Evolutionary conservation across 92 coral and sea anemone species (phyloP), one percentile per base, ranked within the genome.

Genomic region (Desmophyllum pertusum): DNA sequence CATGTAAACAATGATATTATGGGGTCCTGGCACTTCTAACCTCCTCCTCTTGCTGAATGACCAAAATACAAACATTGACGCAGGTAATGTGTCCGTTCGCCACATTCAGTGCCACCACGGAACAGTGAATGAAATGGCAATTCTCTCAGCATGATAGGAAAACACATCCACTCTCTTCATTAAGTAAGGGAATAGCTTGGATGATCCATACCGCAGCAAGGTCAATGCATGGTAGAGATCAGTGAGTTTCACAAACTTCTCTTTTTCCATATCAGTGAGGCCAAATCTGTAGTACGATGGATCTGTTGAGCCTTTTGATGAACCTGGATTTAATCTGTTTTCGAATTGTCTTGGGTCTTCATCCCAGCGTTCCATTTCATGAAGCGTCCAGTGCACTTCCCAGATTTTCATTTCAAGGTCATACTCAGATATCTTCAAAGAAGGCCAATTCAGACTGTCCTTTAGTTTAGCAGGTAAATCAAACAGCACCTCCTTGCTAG

Each of bases 141-240:
- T 29, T 65, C 36, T 38, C 59, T 75, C 23, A 75, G 48, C 41
- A 81, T 45, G 41, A 81, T 45, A 6, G 86, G 80, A 23, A n/a
- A 45, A 77, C 13, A 81, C 64, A 71, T 81, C 86, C 17, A 81
- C 75, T 52, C 78, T 73, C 21, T 81, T 81, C 78, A 68, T 81
- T 10, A 81, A 18, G 64, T 86, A 86, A 35, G 85, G 89, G 74
- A 70, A 66, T 35, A 79, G 84, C 81, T 66, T 79, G 21, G 84
- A 46, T 50, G 75, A 64, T 23, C 89, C 86, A 69, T 86, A 86
- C 17, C 86, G 53, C 48, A 39, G 66, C 41, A 51, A 43, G 27
- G 73, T 66, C 2, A 83, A 52, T 30, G 65, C 81, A 83, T 83
- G 86, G 65, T 7, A 79, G 37, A 79, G 50, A 79, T 79, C 76